Conservation (phyloP, 2,888 invertebrate species). For the Acheta domesticus region DNA sequence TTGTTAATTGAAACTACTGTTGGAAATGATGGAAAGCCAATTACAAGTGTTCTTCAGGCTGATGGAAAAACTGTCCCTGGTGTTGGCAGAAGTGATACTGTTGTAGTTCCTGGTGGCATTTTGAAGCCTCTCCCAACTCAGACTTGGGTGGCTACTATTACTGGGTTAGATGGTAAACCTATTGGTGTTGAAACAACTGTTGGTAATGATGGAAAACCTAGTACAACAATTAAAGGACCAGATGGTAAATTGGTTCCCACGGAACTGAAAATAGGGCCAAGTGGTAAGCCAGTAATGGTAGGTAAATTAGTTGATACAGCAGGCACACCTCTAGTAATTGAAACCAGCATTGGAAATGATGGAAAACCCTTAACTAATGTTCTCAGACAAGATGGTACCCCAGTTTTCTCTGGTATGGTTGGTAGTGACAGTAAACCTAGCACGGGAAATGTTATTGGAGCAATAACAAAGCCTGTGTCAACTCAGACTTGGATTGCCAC, state of each 20-base stretch:
- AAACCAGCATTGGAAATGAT: constrained; percentile 7
- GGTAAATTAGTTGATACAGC: not conserved
- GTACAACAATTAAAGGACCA: constrained; percentile 35
- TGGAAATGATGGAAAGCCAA: not conserved
- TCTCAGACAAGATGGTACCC: not conserved
- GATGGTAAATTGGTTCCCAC: constrained; percentile 36
- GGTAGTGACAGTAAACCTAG: not conserved
- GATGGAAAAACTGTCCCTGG: not conserved
- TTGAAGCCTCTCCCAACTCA: not conserved
- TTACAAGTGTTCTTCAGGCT: not conserved
- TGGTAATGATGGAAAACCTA: constrained; percentile 5
- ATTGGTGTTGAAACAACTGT: not conserved
- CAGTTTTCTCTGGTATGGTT: not conserved
- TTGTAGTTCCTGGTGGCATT: not conserved
- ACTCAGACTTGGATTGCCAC: constrained; percentile 18
- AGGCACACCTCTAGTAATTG: not conserved
- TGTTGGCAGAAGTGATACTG: not conserved
- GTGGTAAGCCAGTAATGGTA: not conserved
- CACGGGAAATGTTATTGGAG: not conserved
- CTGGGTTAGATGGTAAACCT: not conserved
- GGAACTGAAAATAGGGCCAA: not conserved
- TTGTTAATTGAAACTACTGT: not conserved
- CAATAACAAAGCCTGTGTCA: not conserved
- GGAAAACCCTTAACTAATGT: not conserved
- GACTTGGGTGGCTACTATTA: not conserved